Base-by-base conservation (phyloP, 2,797 vertebrate genomes). In the Melanotaenia parkinsoni region DNA sequence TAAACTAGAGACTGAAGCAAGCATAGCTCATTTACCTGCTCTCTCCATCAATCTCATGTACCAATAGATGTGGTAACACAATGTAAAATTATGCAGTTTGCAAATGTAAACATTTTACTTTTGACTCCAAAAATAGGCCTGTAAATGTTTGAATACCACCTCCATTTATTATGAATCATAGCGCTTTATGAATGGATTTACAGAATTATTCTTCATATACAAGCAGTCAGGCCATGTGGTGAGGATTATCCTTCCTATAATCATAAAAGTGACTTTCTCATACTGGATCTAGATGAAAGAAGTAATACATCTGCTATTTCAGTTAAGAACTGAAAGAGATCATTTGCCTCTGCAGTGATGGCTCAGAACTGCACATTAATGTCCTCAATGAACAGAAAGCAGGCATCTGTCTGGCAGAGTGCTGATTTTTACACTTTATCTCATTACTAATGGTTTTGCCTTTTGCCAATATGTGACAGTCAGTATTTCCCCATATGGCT, bases 401-500 rank as follows among this genome's bases (percentile, higher is more conserved):
- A 43, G 45, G 64, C 51, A 77, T 84, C 74, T 86, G 80, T 72
- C 82, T 79, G 64, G 38, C 50, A 58, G 18, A 70, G 59, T 58
- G 69, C 30, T 47, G 67, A 65, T 62, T 83, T 86, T 85, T 61
- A 79, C 82, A 74, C 72, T 73, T 45, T 18, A 50, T 73, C 43
- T 84, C 77, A 76, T 81, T 76, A 72, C 71, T 67, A 64, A 79
- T 65, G 68, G 73, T 80, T 88, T 77, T 60, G 72, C 67, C 51
- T 67, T 33, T 40, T 33, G 35, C 74, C 74, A 67, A 64, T 83
- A 85, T 86, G 85, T 66, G 43, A 75, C 67, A 67, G 65, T 85
- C 85, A 86, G 57, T 82, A 72, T 85, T 81, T 82, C 66, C 72
- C 84, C 90, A 88, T 91, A 91, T 91, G 90, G 88, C 82, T 84